These are phyloP conservation scores for Mesorhabditis sp. DNA, from an alignment of 2,888 invertebrate species.

Conservation along the genomic window DNA sequence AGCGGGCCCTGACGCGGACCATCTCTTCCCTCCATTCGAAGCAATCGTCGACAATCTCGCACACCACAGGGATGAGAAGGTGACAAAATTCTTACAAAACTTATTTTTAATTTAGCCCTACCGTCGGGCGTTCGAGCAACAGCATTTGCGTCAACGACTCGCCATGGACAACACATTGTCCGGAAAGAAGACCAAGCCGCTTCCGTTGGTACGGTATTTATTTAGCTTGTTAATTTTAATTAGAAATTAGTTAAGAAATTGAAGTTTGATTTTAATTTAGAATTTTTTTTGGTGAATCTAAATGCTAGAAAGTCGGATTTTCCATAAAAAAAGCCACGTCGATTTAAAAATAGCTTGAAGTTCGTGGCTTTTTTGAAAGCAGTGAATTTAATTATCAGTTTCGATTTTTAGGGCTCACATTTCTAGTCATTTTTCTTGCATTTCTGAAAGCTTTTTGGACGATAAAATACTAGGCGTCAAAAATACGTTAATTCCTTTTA, in stretches of 20 bases:
- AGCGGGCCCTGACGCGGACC: neutral
- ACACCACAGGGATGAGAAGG: neutral
- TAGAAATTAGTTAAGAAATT: neutral
- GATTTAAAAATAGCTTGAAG: too few relatives aligned
- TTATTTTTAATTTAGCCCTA: neutral
- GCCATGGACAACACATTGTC: neutral
- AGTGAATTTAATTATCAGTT: too few relatives aligned
- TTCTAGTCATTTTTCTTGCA: too few relatives aligned
- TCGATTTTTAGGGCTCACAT: too few relatives aligned
- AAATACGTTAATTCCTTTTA: too few relatives aligned
- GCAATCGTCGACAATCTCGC: neutral
- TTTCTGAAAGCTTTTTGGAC: too few relatives aligned
- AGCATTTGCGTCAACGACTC: neutral
- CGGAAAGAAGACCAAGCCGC: constrained; percentile 1
- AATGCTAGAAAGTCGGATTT: too few relatives aligned
- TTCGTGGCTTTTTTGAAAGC: too few relatives aligned
- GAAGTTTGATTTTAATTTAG: neutral
- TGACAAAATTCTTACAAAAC: neutral
- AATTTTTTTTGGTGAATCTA: too few relatives aligned
- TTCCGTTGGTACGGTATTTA: neutral
- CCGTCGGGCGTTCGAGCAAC: neutral
- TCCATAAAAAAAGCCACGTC: too few relatives aligned
- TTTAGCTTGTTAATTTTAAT: neutral
- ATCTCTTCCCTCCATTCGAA: neutral
- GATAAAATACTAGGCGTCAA: too few relatives aligned